These are phyloP conservation scores for Hypomecis atomaria DNA, from an alignment of 2,888 invertebrate genomes.

Conservation along the genomic window DNA sequence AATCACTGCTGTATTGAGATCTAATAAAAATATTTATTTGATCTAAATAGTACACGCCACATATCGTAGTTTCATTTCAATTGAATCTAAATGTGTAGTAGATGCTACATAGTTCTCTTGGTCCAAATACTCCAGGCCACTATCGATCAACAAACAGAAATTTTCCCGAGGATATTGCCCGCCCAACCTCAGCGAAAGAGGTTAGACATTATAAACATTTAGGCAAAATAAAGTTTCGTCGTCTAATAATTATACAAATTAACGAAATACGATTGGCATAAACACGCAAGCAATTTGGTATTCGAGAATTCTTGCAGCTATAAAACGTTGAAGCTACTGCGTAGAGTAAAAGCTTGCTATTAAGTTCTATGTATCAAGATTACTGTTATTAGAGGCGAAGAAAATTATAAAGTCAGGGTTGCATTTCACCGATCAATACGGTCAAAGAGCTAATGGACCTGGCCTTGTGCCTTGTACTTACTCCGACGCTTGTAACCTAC, in stretches of 20 bases:
- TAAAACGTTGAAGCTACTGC: constrained; percentile 18
- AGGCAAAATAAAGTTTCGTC: constrained; percentile 10
- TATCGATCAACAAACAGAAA: not conserved
- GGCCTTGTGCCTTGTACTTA: constrained; percentile 65
- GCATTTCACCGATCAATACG: constrained; percentile 65
- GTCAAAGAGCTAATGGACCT: constrained; percentile 59
- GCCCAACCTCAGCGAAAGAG: constrained; percentile 11
- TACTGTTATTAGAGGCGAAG: constrained; percentile 38
- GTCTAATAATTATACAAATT: constrained; percentile 14
- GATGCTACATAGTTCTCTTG: not conserved
- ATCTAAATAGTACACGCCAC: not conserved
- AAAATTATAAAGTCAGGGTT: constrained; percentile 55
- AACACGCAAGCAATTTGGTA: constrained; percentile 28
- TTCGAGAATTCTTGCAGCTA: constrained; percentile 19
- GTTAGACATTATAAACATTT: constrained; percentile 6
- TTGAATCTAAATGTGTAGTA: too few relatives aligned
- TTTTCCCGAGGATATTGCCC: constrained; percentile 12
- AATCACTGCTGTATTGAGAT: too few relatives aligned
- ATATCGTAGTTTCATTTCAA: not conserved
- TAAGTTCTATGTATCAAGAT: constrained; percentile 6
- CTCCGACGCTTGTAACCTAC: constrained; percentile 43
- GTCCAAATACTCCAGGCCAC: not conserved
- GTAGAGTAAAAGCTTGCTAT: constrained; percentile 20
- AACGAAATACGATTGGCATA: constrained; percentile 21
- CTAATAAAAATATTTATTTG: too few relatives aligned